Base-by-base conservation (phyloP, 2,797 vertebrate genomes). In the Danio tinwini region DNA sequence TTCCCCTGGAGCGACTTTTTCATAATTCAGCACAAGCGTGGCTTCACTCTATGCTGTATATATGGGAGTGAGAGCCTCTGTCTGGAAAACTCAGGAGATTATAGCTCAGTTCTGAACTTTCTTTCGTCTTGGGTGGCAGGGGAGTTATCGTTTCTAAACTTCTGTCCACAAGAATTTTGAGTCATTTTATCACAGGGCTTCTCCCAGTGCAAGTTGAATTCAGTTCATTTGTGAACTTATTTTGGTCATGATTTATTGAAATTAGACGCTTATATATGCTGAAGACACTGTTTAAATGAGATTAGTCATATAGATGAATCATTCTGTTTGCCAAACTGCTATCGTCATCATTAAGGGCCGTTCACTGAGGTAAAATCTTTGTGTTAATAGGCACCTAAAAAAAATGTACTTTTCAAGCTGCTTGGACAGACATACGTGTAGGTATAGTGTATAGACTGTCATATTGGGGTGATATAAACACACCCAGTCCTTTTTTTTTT, bases 31-130 rank as follows among this genome's bases (percentile, higher is more conserved):
- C 74, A 76, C 58, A 59, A 87, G 85, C 82, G 16, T 67, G n/a
- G 74, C 86, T 90, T 64, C 62, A 37, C 82, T 84, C 67, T 79
- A 29, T 29, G 29, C 29, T 29, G 29, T 29, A 29, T 29, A 29
- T 29, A 29, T 29, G 87, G 84, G 70, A 76, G 75, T 85, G 82
- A 87, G 80, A 70, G 75, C 61, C 52, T 80, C 79, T 88, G 86
- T 89, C 90, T 85, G 55, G 59, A 82, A 90, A 87, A 89, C 84
- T 62, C 90, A 29, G 92, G 88, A 86, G 88, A 90, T 89, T 74
- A 76, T 71, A 87, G 92, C 88, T 91, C 88, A 88, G 84, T 82
- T 89, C 87, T 89, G 88, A 91, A 90, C 89, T 85, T 86, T 88
- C 85, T 85, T 82, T 86, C 86, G 79, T 76, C 78, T 83, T 76